phyloP scores from a whole-genome alignment of 1,140 invertebrate genomes.

The Calycopis cecrops region DNA sequence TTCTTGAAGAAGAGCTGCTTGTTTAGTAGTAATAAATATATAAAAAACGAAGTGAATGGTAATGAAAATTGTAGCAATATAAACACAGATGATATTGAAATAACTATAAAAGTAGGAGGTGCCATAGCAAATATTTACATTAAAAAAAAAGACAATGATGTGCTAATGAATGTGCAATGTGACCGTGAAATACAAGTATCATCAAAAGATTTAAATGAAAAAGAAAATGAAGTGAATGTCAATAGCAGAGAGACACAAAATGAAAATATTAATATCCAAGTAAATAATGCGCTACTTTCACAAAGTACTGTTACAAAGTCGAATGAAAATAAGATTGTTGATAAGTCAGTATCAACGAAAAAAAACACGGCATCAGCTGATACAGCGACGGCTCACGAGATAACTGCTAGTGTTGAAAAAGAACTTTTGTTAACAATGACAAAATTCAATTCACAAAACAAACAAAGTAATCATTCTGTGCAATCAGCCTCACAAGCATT shows the following conservation, averaged over 20 bases:
- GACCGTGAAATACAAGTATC: constrained; percentile 53
- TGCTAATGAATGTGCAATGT: constrained; percentile 44
- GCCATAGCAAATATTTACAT: constrained; percentile 55
- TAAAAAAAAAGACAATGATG: constrained; percentile 52
- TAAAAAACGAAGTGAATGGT: constrained; percentile 22
- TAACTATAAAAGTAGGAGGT: constrained; percentile 57
- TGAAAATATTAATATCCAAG: not conserved
- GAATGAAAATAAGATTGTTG: constrained; percentile 5
- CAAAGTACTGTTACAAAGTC: constrained; percentile 13
- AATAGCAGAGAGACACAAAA: constrained; percentile 5
- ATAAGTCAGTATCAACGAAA: constrained; percentile 41
- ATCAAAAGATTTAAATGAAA: constrained; percentile 22
- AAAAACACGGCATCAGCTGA: constrained; percentile 60
- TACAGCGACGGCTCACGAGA: constrained; percentile 49
- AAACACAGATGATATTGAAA: constrained; percentile 51
- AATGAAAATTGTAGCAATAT: constrained; percentile 2
- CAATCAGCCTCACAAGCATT: constrained; percentile 15
- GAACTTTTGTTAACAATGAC: constrained; percentile 49
- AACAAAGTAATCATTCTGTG: constrained; percentile 2
- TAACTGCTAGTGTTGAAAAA: constrained; percentile 57
- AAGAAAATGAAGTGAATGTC: constrained; percentile 14
- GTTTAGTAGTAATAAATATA: constrained; percentile 20
- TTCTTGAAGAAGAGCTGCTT: constrained; percentile 45
- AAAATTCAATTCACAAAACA: constrained; percentile 22
- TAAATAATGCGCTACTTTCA: not conserved